Conservation (phyloP, 2,888 invertebrate species). For the Drosophila nigritarsus region DNA sequence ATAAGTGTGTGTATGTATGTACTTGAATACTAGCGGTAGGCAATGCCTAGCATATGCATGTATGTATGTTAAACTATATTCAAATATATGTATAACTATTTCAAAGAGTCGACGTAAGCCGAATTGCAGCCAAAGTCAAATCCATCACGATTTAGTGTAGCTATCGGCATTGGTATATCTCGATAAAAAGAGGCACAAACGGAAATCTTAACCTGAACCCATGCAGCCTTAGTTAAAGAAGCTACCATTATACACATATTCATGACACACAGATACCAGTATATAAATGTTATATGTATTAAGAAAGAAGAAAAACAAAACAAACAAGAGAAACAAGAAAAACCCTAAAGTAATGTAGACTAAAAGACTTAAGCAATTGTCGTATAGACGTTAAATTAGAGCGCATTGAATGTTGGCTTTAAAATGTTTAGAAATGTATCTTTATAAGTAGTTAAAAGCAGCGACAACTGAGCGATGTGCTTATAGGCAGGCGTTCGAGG, state of each 20-base stretch:
- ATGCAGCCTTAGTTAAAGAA: conserved; percentile 40
- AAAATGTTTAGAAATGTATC: conserved; percentile 60
- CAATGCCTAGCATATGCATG: conserved; percentile 35
- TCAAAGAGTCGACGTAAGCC: conserved; percentile 1
- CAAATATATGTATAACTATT: conserved; percentile 1
- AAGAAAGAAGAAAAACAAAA: conserved; percentile 11
- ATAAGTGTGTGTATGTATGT: conserved; percentile 36
- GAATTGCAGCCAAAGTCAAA: neutral
- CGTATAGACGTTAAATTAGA: conserved; percentile 84
- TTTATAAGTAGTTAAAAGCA: conserved; percentile 38
- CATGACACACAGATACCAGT: conserved; percentile 13
- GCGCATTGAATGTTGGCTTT: conserved; percentile 84
- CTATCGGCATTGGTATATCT: conserved; percentile 1
- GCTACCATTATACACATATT: conserved; percentile 16
- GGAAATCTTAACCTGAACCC: conserved; percentile 30
- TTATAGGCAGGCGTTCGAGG: conserved; percentile 26
- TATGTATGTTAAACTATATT: conserved; percentile 19
- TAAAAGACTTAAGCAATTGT: conserved; percentile 85
- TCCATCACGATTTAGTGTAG: neutral
- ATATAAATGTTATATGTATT: conserved; percentile 50
- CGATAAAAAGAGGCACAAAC: conserved; percentile 7
- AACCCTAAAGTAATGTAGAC: conserved; percentile 73
- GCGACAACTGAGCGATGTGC: conserved; percentile 28
- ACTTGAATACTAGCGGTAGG: conserved; percentile 15
- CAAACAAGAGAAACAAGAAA: conserved; percentile 11